These are phyloP conservation scores for Agriopis leucophaearia DNA, from an alignment of 2,888 invertebrate species.

Conservation along the genomic window DNA sequence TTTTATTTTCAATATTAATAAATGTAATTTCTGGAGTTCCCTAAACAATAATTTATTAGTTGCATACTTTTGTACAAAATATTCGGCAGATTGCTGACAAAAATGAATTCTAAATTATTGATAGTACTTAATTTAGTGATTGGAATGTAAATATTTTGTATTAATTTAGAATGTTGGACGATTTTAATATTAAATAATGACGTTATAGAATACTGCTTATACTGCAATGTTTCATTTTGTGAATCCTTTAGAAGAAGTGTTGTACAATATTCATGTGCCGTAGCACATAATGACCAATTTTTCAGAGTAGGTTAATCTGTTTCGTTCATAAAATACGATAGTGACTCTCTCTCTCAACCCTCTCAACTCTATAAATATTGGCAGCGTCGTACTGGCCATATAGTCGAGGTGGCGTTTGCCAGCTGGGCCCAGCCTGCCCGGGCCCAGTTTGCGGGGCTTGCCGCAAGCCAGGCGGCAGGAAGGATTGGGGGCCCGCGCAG, in stretches of 20 bases:
- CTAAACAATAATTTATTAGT: neutral
- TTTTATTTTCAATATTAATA: neutral
- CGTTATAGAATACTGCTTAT: constrained; percentile 17
- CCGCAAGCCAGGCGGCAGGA: too few relatives aligned
- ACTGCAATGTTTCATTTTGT: constrained; percentile 12
- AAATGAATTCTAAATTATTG: constrained; percentile 33
- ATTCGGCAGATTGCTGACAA: constrained; percentile 4
- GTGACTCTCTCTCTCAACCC: too few relatives aligned
- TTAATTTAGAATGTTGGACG: constrained; percentile 19
- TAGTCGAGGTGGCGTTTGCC: too few relatives aligned
- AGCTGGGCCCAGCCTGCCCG: too few relatives aligned
- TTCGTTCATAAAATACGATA: too few relatives aligned
- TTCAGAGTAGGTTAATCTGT: too few relatives aligned
- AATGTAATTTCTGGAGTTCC: neutral
- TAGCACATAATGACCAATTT: too few relatives aligned
- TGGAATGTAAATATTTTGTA: constrained; percentile 25
- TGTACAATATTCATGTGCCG: too few relatives aligned
- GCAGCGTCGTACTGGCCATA: too few relatives aligned
- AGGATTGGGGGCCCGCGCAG: too few relatives aligned
- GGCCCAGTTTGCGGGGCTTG: too few relatives aligned
- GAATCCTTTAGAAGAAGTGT: neutral
- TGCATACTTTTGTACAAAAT: constrained; percentile 19
- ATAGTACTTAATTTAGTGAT: constrained; percentile 12
- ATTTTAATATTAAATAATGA: constrained; percentile 25
- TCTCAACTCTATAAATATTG: too few relatives aligned